A percentile compares a stretch with the other conserved stretches of the same genome.
These are phyloP conservation scores for Pantherophis guttatus DNA, from an alignment of 2,113 vertebrate species.

Conservation along the genomic window DNA sequence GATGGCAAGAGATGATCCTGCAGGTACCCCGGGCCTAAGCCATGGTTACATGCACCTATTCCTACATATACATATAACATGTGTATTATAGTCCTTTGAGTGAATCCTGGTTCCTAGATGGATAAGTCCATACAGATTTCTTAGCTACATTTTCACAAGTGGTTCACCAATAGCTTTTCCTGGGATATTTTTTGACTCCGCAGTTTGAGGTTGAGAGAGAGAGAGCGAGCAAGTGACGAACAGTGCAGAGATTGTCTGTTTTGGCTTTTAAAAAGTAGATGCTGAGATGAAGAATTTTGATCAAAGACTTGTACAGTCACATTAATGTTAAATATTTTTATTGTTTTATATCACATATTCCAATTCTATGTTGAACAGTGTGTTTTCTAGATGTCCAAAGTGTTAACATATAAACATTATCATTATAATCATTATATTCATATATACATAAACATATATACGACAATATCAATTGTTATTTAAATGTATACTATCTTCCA, in stretches of 20 bases:
- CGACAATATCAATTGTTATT: too few relatives aligned
- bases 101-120: not conserved
- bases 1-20: too few relatives aligned
- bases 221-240: not conserved
- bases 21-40: too few relatives aligned
- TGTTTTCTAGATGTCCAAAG: too few relatives aligned
- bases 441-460: too few relatives aligned
- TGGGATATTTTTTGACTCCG: not conserved
- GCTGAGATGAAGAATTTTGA: not conserved
- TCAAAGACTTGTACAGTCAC: not conserved
- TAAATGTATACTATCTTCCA: too few relatives aligned
- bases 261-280: not conserved
- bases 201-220: too few relatives aligned
- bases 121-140: not conserved
- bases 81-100: not conserved
- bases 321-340: too few relatives aligned
- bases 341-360: too few relatives aligned
- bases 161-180: not conserved
- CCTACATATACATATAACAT: not conserved
- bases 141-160: not conserved
- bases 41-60: not conserved
- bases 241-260: not conserved
- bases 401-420: too few relatives aligned
- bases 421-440: too few relatives aligned
- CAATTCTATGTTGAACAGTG: too few relatives aligned